Evolutionary conservation across 1,140 invertebrate genomes (phyloP).

Genomic region (Drosophila eugracilis): DNA sequence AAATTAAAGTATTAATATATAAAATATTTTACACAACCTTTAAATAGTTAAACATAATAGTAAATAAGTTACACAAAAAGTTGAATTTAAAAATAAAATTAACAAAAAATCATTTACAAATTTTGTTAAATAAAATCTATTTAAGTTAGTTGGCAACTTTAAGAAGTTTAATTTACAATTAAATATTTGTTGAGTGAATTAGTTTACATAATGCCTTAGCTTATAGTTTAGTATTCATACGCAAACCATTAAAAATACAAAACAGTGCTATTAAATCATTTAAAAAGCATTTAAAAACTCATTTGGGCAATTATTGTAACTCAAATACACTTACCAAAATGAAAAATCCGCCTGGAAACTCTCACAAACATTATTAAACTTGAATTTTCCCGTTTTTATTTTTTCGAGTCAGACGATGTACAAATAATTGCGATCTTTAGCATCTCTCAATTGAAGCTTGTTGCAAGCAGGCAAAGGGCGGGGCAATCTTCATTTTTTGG

Average conservation of each 20-base stretch:
- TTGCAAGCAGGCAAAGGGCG: constrained; percentile 1
- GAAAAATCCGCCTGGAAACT: constrained; percentile 10
- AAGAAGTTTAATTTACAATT: no score
- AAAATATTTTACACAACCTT: no score
- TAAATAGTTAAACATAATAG: no score
- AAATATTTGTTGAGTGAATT: no score
- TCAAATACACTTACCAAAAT: not conserved
- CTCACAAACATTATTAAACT: not conserved
- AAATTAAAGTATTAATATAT: no score
- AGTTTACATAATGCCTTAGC: no score
- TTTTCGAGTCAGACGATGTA: constrained; percentile 2
- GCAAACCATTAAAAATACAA: not conserved
- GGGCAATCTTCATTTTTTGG: constrained; percentile 27
- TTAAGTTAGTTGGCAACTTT: no score
- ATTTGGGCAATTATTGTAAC: constrained; percentile 1
- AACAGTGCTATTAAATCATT: not conserved
- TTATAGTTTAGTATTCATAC: no score
- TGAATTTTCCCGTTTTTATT: constrained; percentile 5
- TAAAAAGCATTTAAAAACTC: not conserved
- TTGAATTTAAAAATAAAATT: no score
- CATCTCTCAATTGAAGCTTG: constrained; percentile 26
- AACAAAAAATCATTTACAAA: no score
- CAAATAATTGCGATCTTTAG: constrained; percentile 45
- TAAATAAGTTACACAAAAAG: no score
- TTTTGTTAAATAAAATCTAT: no score